Evolutionary conservation across 2,888 invertebrate species (phyloP), one percentile per base, ranked within the genome.

Genomic region (Tenthredo scrophulariae): DNA sequence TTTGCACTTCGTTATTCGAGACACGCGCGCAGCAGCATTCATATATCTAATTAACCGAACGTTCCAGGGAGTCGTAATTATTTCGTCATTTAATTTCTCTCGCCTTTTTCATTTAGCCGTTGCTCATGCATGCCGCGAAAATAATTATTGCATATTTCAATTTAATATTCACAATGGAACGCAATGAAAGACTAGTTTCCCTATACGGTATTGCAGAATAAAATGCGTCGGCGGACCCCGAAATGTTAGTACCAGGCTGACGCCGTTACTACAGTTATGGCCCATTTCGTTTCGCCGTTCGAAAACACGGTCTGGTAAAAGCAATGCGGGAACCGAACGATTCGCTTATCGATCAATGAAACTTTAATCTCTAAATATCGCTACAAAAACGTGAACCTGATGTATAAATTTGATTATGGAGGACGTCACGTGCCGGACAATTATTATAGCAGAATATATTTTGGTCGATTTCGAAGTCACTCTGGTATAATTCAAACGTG

Each of bases 251-350:
- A 26, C 46, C n/a, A 26, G 40, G 43, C 43, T 62, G 43, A 62
- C 29, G 83, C 67, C 83, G 83, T 83, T 83, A 83, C 83, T 65
- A 40, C 67, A 40, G 83, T 83, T 83, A 83, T 83, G 67, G 67
- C 37, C 83, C 67, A 67, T 83, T 83, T 40, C 67, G 62, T 65
- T 43, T 18, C 43, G 67, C 67, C 26, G 37, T 67, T 26, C 83
- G 62, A 62, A 43, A 83, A 74, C 67, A 67, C 67, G 67, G 6
- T 26, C 18, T 67, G 33, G 15, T 67, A 33, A 33, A 26, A 67
- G 18, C 67, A 67, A 29, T 18, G 67, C 67, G 18, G 67, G 33
- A 33, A 33, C 10, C 67, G 18, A 29, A 18, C 1, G 33, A 15
- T 1, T 67, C 67, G 67, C 7, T 67, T 67, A 15, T 67, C 33